phyloP scores from a whole-genome alignment of 1,140 invertebrate species.

The Drosophila kanapiae region DNA sequence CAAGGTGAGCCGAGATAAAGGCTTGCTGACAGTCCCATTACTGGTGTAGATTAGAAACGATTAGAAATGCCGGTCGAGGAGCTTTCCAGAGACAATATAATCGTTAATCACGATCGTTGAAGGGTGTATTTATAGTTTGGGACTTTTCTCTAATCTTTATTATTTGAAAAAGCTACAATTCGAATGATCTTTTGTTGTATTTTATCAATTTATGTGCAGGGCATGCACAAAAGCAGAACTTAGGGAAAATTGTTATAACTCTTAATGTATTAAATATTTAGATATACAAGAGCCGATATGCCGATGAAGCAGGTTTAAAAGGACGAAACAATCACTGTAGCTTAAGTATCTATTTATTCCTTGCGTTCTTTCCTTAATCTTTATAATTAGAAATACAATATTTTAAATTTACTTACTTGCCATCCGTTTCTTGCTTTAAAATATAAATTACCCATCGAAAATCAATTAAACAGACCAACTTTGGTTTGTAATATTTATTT shows the following conservation, averaged over 20 bases:
- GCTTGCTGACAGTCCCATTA: constrained; percentile 44
- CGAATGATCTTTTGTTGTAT: neutral
- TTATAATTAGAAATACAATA: neutral
- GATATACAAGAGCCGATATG: too few relatives aligned
- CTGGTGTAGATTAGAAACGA: constrained; percentile 26
- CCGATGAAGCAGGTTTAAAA: too few relatives aligned
- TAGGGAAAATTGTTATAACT: too few relatives aligned
- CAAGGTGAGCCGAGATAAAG: constrained; percentile 44
- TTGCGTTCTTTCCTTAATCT: neutral
- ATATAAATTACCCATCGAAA: neutral
- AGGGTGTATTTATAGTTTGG: neutral
- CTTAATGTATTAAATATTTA: too few relatives aligned
- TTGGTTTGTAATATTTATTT: neutral
- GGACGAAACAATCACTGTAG: neutral
- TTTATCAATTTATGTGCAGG: neutral
- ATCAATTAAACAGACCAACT: neutral
- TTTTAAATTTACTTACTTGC: neutral
- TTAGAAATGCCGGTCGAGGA: constrained; percentile 6
- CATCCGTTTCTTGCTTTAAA: neutral
- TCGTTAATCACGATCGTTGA: constrained; percentile 18
- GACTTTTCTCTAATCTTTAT: constrained; percentile 3
- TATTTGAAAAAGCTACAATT: neutral
- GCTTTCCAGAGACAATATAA: constrained; percentile 21
- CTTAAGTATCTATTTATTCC: neutral
- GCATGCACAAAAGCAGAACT: too few relatives aligned